Evolutionary conservation across 2,797 vertebrate species (phyloP), one percentile per base, ranked within the genome.

Genomic region (Artibeus lituratus): DNA sequence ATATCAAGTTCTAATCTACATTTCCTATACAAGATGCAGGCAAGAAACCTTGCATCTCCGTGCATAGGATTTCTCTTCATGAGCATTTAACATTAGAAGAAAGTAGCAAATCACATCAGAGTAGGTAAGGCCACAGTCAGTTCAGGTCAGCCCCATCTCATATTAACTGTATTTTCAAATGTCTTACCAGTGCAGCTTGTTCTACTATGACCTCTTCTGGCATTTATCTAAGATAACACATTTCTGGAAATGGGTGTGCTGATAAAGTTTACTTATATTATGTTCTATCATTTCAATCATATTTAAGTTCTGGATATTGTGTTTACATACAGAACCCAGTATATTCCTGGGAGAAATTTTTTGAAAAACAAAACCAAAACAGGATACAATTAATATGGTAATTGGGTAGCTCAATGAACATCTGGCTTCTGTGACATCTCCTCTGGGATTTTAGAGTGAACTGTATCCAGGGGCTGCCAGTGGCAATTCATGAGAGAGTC

Each of bases 391-490:
- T 51, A 77, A 22, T 10, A 15, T 9, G 16, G 42, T 35, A 67
- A 11, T 3, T 44, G 29, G 55, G 73, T 44, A 76, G 19, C n/a
- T 74, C 51, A 32, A 35, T 19, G 32, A 77, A 35, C 15, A 53
- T 53, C 80, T 70, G n/a, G 55, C 24, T 80, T 91, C 44, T 98
- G 39, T 37, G 96, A 96, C 95, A 96, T 95, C 94, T 98, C 96
- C 57, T 98, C 96, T 5, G 99, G 98, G 96, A 99, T 98, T 82
- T 98, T 97, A 9, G 99, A 99, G 74, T 98, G 98, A 90, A 99
- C 98, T 84, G 98, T 99, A 98, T 99, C 99, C 98, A 99, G 97
- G 59, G 99, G 99, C 80, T 99, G 99, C 99, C 99, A 99, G 97
- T 99, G 99, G 98, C 99, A 99, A 97, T 98, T 98, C 99, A 99